phyloP scores from a whole-genome alignment of 1,140 invertebrate genomes.

The Neodiprion pinetum region DNA sequence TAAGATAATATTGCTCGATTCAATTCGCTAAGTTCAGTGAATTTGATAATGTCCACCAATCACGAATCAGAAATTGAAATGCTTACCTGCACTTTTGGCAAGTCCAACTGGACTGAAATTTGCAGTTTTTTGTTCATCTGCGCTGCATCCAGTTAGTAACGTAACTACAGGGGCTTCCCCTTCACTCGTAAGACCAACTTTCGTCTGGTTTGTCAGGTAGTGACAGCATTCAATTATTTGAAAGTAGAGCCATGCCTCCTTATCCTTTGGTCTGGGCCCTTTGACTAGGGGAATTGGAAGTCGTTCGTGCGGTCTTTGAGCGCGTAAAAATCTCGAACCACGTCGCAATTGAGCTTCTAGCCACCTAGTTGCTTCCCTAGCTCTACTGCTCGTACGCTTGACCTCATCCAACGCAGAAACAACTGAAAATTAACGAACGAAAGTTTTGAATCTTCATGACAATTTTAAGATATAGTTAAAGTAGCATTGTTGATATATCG shows the following conservation, averaged over 20 bases:
- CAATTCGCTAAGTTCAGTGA: not conserved
- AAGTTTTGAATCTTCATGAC: constrained; percentile 23
- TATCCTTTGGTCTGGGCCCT: constrained; percentile 71
- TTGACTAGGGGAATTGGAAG: constrained; percentile 78
- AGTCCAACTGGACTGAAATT: constrained; percentile 61
- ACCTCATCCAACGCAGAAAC: constrained; percentile 85
- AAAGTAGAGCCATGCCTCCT: constrained; percentile 72
- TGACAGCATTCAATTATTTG: constrained; percentile 77
- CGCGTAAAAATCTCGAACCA: constrained; percentile 82
- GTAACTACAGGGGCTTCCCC: constrained; percentile 66
- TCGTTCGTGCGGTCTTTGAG: constrained; percentile 82
- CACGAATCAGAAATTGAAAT: constrained; percentile 13
- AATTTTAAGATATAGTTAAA: constrained; percentile 17
- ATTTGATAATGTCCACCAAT: no score
- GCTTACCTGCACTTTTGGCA: constrained; percentile 65
- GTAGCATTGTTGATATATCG: constrained; percentile 20
- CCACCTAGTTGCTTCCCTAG: constrained; percentile 91
- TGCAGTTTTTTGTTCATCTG: constrained; percentile 44
- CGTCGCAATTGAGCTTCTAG: constrained; percentile 84
- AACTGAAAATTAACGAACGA: constrained; percentile 67
- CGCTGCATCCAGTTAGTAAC: constrained; percentile 64
- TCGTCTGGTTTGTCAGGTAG: constrained; percentile 70
- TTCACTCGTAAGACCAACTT: constrained; percentile 57
- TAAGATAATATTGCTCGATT: constrained; percentile 17
- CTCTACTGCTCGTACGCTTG: constrained; percentile 79